Evolutionary conservation across 2,113 vertebrate genomes (phyloP).

Genomic region (Brachyistius frenatus): DNA sequence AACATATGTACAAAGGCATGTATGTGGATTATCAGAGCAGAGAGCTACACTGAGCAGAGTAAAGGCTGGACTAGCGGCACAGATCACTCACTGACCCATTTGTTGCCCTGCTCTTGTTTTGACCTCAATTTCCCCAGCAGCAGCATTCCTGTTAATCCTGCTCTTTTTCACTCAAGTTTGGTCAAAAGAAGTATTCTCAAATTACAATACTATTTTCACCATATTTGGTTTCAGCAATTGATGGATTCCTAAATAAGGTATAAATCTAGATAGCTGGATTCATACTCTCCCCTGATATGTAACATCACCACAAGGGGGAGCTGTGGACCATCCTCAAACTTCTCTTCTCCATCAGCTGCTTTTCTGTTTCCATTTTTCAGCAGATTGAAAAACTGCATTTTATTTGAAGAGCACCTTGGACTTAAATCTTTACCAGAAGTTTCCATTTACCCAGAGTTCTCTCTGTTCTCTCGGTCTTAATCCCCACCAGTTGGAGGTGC

Average conservation of each 20-base stretch:
- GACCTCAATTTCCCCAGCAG: constrained; percentile 29
- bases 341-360: not conserved
- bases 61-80: constrained; percentile 6
- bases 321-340: constrained; percentile 34
- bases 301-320: constrained; percentile 61
- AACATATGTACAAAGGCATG: constrained; percentile 4
- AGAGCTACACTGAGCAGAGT: constrained; percentile 8
- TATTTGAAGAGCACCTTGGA: constrained; percentile 34
- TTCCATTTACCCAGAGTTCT: constrained; percentile 34
- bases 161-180: not conserved
- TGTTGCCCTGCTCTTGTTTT: constrained; percentile 43
- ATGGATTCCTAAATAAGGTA: not conserved
- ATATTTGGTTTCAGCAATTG: not conserved
- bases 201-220: not conserved
- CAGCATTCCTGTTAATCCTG: not conserved
- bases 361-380: constrained; percentile 19
- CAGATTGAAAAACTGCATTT: constrained; percentile 36
- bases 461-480: constrained; percentile 43
- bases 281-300: not conserved
- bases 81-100: constrained; percentile 60
- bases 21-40: constrained; percentile 49
- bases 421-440: constrained; percentile 57
- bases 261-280: not conserved
- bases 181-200: not conserved
- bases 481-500: constrained; percentile 40